Percentiles rank a stretch among this genome's conserved stretches.
These are phyloP conservation scores for Drosophila ananassae DNA, from an alignment of 1,140 invertebrate genomes.

Conservation along the genomic window DNA sequence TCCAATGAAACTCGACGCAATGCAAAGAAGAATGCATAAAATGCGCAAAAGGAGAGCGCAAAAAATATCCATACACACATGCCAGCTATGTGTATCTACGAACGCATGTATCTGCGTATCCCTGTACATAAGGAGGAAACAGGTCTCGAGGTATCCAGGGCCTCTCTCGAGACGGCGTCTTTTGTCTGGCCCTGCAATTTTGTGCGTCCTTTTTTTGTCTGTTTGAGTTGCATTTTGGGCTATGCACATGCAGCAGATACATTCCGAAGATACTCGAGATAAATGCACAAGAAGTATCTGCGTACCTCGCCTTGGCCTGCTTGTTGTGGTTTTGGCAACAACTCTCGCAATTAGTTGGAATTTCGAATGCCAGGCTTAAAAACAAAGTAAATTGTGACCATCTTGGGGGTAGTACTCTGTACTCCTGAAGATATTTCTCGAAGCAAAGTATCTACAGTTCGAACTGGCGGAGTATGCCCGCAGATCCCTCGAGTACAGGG, in stretches of 20 bases:
- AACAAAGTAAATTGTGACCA: neutral
- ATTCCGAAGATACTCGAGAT: slow-evolving; percentile 74
- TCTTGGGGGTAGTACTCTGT: too few relatives aligned
- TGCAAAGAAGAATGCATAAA: slow-evolving; percentile 50
- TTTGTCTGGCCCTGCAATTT: slow-evolving; percentile 51
- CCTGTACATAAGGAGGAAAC: slow-evolving; percentile 53
- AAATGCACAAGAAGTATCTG: slow-evolving; percentile 49
- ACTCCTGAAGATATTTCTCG: too few relatives aligned
- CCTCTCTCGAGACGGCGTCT: slow-evolving; percentile 34
- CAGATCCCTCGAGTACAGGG: neutral
- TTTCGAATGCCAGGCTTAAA: slow-evolving; percentile 38
- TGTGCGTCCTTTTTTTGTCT: slow-evolving; percentile 66
- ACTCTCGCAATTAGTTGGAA: slow-evolving; percentile 68
- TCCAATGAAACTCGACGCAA: slow-evolving; percentile 44
- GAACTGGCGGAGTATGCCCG: neutral
- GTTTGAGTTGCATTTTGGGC: slow-evolving; percentile 60
- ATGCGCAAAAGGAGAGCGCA: slow-evolving; percentile 43
- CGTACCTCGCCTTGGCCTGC: slow-evolving; percentile 8
- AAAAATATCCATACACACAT: slow-evolving; percentile 16
- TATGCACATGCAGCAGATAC: slow-evolving; percentile 67
- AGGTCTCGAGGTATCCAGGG: slow-evolving; percentile 63
- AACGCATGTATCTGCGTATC: slow-evolving; percentile 25
- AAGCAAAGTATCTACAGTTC: too few relatives aligned
- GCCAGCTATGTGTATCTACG: slow-evolving; percentile 1
- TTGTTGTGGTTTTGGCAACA: slow-evolving; percentile 41